Conservation (phyloP, 2,888 invertebrate genomes). For the Synanthedon myopaeformis region DNA sequence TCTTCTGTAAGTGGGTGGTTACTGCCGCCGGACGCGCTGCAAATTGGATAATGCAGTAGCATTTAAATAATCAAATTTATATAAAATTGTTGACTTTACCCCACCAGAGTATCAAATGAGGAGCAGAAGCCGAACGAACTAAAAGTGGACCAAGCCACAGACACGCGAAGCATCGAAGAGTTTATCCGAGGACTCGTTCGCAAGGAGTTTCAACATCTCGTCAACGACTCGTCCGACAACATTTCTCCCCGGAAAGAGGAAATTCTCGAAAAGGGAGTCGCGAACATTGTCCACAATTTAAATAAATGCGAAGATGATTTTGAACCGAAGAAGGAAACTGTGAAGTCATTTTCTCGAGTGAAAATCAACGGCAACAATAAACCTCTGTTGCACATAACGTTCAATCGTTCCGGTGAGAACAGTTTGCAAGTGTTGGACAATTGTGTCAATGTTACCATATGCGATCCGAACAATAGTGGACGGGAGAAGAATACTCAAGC, state of each 20-base stretch:
- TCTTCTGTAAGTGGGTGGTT: no score
- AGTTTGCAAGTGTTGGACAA: slow-evolving; percentile 53
- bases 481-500: slow-evolving; percentile 36
- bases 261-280: slow-evolving; percentile 39
- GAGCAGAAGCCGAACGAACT: slow-evolving; percentile 12
- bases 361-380: slow-evolving; percentile 62
- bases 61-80: no score
- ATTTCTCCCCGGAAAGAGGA: slow-evolving; percentile 32
- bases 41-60: no score
- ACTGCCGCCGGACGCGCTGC: no score
- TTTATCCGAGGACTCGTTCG: slow-evolving; percentile 53
- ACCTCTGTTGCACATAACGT: slow-evolving; percentile 53
- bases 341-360: slow-evolving; percentile 46
- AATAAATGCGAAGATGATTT: slow-evolving; percentile 15
- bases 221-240: slow-evolving; percentile 42
- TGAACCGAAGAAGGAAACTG: slow-evolving; percentile 22
- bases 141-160: slow-evolving; percentile 49
- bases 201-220: slow-evolving; percentile 45
- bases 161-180: slow-evolving; percentile 53
- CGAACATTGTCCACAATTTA: slow-evolving; percentile 43
- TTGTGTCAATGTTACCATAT: slow-evolving; percentile 54
- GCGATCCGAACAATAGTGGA: slow-evolving; percentile 23
- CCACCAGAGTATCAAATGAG: slow-evolving; percentile 13
- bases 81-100: no score
- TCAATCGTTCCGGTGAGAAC: slow-evolving; percentile 47